Base-by-base conservation (phyloP, 2,888 invertebrate genomes). In the Invenusta paracnida region DNA sequence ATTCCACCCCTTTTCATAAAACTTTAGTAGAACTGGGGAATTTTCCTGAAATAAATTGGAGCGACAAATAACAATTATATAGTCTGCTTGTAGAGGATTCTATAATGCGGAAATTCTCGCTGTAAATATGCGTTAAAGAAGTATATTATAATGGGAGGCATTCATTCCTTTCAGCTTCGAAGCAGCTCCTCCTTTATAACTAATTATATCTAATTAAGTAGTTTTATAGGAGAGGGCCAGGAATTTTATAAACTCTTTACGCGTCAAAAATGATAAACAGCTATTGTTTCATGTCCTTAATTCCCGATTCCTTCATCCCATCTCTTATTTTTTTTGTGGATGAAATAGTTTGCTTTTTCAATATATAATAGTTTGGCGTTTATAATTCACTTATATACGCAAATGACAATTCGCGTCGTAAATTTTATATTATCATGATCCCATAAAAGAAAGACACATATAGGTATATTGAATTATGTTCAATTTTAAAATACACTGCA, bases 221-320 rank as follows among this genome's bases (percentile, higher is more conserved):
- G 27, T 23, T 73, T n/a, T n/a, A 23, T 73, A 73, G 73, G 23
- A 73, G 73, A 73, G 23, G 5, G 23, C 73, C 17, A 73, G 2
- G 23, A 73, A 73, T 13, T 73, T 73, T n/a, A n/a, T n/a, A n/a
- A n/a, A n/a, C n/a, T n/a, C n/a, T n/a, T 25, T 73, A 73, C 5
- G 73, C 73, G 73, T 73, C 73, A 73, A 73, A 23, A 73, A 25
- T 73, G 73, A 73, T 73, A 48, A 11, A 73, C 73, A 73, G 73
- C 73, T 23, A 73, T 73, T 73, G 73, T 73, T 73, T 73, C 73
- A 23, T 25, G 5, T 5, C 73, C 23, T 13, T n/a, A 5, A 13
- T 23, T 73, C 23, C 17, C 2, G 73, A 13, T 73, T 25, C 23
- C 17, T 5, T 73, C 11, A 73, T 23, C n/a, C n/a, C n/a, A n/a